A percentile compares a stretch with the other conserved stretches of the same genome.
Evolutionary conservation across 2,888 invertebrate genomes (phyloP).

Genomic region (Sceliomorpha sp.): DNA sequence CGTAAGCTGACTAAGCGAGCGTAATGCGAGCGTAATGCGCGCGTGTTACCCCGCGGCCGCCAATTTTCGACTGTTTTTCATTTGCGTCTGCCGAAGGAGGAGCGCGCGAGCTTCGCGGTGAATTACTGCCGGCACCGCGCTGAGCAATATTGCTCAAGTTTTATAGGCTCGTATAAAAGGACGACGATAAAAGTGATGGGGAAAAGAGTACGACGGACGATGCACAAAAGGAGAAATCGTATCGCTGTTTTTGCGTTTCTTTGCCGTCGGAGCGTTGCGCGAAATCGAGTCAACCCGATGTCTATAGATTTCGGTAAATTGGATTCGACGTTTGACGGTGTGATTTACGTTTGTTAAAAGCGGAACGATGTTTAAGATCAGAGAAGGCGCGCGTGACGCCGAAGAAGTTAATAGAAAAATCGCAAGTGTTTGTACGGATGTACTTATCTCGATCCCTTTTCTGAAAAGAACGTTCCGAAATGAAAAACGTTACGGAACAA

Average conservation of each 20-base stretch:
- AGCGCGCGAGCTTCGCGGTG: constrained; percentile 23
- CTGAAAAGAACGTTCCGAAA: no score
- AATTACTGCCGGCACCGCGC: constrained; percentile 34
- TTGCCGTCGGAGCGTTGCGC: constrained; percentile 31
- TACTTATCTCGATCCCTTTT: no score
- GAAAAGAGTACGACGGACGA: constrained; percentile 30
- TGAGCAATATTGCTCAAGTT: constrained; percentile 40
- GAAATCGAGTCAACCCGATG: constrained; percentile 39
- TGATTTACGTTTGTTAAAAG: no score
- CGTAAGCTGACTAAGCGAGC: no score
- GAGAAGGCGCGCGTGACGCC: no score
- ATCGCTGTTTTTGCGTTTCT: constrained; percentile 20
- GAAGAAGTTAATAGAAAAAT: no score
- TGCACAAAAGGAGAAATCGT: constrained; percentile 37
- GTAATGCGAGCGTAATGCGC: no score
- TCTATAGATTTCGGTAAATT: constrained; percentile 38
- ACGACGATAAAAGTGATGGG: constrained; percentile 38
- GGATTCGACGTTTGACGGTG: constrained; percentile 37
- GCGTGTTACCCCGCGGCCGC: no score
- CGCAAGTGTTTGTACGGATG: no score
- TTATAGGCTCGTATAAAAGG: constrained; percentile 40
- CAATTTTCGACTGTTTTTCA: constrained; percentile 37
- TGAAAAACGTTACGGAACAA: no score
- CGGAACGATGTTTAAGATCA: no score
- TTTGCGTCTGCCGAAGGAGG: constrained; percentile 23